phyloP scores from a whole-genome alignment of 2,888 invertebrate genomes.

The Pyrocoelia pectoralis region DNA sequence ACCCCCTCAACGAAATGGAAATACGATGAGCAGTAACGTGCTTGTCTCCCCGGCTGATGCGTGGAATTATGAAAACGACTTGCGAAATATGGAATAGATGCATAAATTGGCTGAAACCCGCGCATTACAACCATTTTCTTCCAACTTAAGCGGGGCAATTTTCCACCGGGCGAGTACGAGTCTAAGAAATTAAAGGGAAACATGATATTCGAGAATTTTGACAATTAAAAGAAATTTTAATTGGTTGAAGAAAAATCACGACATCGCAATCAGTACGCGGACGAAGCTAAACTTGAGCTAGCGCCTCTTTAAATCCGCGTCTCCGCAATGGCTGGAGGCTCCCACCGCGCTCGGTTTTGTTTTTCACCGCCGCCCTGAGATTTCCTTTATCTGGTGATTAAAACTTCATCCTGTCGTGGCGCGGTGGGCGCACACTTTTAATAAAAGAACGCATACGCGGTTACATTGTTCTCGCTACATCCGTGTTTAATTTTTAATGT shows the following conservation, averaged over 20 bases:
- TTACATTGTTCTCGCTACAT: constrained; percentile 52
- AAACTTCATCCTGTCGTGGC: constrained; percentile 61
- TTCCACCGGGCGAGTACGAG: neutral
- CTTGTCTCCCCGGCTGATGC: constrained; percentile 59
- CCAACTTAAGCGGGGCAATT: constrained; percentile 2
- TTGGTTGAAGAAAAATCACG: constrained; percentile 9
- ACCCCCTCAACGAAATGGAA: constrained; percentile 52
- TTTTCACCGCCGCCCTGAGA: constrained; percentile 59
- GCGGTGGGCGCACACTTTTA: constrained; percentile 57
- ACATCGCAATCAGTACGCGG: constrained; percentile 17
- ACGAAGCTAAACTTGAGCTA: constrained; percentile 26
- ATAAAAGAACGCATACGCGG: constrained; percentile 56
- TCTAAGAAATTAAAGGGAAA: constrained; percentile 3
- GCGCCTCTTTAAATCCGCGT: constrained; percentile 44
- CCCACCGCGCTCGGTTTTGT: constrained; percentile 52
- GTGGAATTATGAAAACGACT: constrained; percentile 62
- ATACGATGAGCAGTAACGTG: constrained; percentile 57
- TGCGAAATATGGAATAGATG: constrained; percentile 62
- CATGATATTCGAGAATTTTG: constrained; percentile 19
- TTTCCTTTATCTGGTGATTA: constrained; percentile 62
- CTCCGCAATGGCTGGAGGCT: constrained; percentile 52
- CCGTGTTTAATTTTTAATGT: constrained; percentile 55
- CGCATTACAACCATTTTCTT: constrained; percentile 8
- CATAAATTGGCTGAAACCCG: constrained; percentile 54
- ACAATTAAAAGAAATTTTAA: constrained; percentile 24